Base-by-base conservation (phyloP, 2,113 vertebrate species). In the Chamaea fasciata region DNA sequence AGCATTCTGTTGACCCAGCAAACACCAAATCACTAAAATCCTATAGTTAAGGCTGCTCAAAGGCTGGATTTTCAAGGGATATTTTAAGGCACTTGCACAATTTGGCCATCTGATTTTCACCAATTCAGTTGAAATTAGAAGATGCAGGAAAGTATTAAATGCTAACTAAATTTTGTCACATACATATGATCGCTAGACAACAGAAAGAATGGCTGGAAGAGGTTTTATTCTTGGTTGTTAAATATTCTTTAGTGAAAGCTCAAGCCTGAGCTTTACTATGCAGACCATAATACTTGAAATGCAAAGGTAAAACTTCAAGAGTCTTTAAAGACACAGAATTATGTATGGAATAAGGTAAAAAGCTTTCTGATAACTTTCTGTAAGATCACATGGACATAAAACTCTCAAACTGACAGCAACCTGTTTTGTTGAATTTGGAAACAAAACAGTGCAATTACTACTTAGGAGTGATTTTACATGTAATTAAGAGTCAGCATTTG, bases 401-500 rank as follows among this genome's bases (percentile, higher is more conserved):
- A 55, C 24, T 52, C 31, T 17, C 15, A 49, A 73, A 68, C 28
- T 49, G 68, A 78, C 71, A 93, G 64, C 52, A 92, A 95, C 46
- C 50, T 60, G 30, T 52, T 91, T 37, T 55, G 62, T 28, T 80
- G 49, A 64, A 81, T 89, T 90, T 52, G 68, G 65, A 92, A 95
- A 86, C 71, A 81, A 73, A 93, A 24, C 52, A 88, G 64, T 20
- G n/a, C 75, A 73, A 85, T 90, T 87, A 64, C 68, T 78, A 75
- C 46, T 57, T 52, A 41, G 30, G 94, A 87, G 53, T 67, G 37
- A 90, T 69, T 90, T 96, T 82, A 84, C 21, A 33, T 55, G 44
- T 63, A 88, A 95, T 95, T 93, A 94, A 82, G 22, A 87, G 71
- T 82, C 64, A 78, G 49, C 56, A 85, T 89, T 92, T 69, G 79